Conservation (phyloP, 2,888 invertebrate genomes). For the Pristionchus mayeri region DNA sequence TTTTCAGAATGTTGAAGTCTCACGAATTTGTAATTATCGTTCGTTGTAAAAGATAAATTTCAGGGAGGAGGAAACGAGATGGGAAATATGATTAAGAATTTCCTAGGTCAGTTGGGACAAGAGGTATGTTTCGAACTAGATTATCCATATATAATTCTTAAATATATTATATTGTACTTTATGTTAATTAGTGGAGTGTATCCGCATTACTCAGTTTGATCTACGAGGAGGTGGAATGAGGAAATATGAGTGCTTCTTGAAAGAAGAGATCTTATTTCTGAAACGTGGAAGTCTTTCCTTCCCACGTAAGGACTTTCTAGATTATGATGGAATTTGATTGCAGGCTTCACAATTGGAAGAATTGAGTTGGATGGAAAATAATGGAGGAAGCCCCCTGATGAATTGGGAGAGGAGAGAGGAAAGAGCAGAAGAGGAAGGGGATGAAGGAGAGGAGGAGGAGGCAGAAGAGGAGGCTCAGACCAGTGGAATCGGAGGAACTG, state of each 20-base stretch:
- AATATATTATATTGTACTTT: no score
- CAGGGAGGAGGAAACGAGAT: conserved; percentile 49
- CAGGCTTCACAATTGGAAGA: conserved; percentile 43
- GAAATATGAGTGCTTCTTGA: conserved; percentile 27
- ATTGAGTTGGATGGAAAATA: conserved; percentile 16
- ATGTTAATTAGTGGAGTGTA: background rate
- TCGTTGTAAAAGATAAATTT: background rate
- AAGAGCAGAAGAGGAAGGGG: background rate
- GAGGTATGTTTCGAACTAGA: conserved; percentile 47
- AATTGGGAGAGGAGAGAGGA: conserved; percentile 14
- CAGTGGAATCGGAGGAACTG: conserved; percentile 44
- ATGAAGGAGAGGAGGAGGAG: background rate
- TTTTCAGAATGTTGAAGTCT: no score
- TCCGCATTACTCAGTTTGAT: background rate
- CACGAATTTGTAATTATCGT: no score
- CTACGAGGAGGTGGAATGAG: conserved; percentile 22
- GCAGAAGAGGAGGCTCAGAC: background rate
- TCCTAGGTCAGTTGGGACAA: conserved; percentile 61
- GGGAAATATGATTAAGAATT: conserved; percentile 59
- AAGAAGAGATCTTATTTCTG: background rate
- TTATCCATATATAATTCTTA: no score
- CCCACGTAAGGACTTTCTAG: conserved; percentile 10
- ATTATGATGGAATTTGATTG: conserved; percentile 28
- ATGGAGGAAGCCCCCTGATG: conserved; percentile 2
- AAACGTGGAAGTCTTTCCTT: conserved; percentile 15